These are phyloP conservation scores for Epinotia brunnichana DNA, from an alignment of 2,888 invertebrate species.

Conservation along the genomic window DNA sequence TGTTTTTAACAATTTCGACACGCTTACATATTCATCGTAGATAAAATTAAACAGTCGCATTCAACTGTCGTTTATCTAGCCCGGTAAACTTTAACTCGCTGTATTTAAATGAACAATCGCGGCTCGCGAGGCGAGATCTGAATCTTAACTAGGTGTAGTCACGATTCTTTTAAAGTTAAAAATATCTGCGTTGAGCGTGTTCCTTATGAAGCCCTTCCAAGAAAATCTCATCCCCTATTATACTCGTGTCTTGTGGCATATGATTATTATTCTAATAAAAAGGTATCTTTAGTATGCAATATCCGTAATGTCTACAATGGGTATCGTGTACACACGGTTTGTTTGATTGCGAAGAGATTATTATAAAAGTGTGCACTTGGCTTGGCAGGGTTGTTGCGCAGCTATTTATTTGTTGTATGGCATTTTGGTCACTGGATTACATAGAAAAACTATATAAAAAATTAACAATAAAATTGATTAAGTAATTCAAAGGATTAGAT, in stretches of 20 bases:
- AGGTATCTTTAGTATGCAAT: neutral
- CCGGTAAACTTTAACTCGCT: constrained; percentile 51
- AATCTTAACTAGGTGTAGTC: constrained; percentile 79
- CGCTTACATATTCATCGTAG: constrained; percentile 48
- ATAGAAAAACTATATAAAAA: too few relatives aligned
- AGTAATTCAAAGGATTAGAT: too few relatives aligned
- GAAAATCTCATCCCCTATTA: constrained; percentile 21
- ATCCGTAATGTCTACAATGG: neutral
- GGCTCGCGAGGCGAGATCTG: constrained; percentile 64
- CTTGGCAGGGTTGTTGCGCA: too few relatives aligned
- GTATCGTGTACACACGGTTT: too few relatives aligned
- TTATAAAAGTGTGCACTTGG: too few relatives aligned
- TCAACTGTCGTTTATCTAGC: constrained; percentile 55
- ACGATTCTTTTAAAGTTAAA: constrained; percentile 59
- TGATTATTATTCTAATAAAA: neutral
- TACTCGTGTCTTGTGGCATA: constrained; percentile 12
- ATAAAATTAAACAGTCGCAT: constrained; percentile 57
- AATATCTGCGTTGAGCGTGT: constrained; percentile 28
- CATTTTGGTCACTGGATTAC: too few relatives aligned
- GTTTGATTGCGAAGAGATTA: too few relatives aligned
- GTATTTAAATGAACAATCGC: constrained; percentile 76
- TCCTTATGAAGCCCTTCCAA: constrained; percentile 19
- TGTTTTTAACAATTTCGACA: constrained; percentile 40
- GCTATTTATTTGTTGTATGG: too few relatives aligned
- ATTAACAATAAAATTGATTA: too few relatives aligned